Evolutionary conservation across 2,113 vertebrate species (phyloP).

Genomic region (Colinus virginianus): DNA sequence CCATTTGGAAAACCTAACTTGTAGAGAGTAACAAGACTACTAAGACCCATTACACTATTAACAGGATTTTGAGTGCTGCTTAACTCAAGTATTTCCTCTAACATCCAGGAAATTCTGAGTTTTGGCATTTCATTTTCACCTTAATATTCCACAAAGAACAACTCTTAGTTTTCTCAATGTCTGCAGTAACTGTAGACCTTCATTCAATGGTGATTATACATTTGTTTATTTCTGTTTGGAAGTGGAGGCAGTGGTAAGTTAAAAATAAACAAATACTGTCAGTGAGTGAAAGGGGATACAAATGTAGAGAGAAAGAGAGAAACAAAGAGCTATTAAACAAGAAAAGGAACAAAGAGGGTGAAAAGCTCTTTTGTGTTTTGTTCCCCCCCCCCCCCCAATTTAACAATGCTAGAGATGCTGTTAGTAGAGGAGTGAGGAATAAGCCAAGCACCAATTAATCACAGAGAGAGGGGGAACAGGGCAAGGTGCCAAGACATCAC

Average conservation of each 20-base stretch:
- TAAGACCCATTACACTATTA: neutral
- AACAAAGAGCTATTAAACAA: neutral
- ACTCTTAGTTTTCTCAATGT: neutral
- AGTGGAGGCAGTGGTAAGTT: neutral
- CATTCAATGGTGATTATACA: neutral
- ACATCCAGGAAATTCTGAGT: neutral
- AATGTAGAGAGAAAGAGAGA: neutral
- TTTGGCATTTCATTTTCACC: constrained; percentile 19
- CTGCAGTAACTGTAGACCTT: neutral
- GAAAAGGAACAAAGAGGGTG: neutral
- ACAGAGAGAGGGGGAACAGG: neutral
- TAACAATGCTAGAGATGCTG: neutral
- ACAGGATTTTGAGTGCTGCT: neutral
- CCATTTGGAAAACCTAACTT: neutral
- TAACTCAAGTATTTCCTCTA: neutral
- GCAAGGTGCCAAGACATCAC: constrained; percentile 53
- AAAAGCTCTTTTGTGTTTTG: constrained; percentile 9
- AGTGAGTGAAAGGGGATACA: neutral
- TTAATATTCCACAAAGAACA: neutral
- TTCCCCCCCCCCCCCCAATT: neutral
- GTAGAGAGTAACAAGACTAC: accelerated
- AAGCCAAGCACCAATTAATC: constrained; percentile 52
- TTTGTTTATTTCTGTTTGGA: neutral
- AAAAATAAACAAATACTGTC: constrained; percentile 7
- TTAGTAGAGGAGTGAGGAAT: constrained; percentile 14